phyloP scores from a whole-genome alignment of 2,113 vertebrate genomes.

The Pedionomus torquatus region DNA sequence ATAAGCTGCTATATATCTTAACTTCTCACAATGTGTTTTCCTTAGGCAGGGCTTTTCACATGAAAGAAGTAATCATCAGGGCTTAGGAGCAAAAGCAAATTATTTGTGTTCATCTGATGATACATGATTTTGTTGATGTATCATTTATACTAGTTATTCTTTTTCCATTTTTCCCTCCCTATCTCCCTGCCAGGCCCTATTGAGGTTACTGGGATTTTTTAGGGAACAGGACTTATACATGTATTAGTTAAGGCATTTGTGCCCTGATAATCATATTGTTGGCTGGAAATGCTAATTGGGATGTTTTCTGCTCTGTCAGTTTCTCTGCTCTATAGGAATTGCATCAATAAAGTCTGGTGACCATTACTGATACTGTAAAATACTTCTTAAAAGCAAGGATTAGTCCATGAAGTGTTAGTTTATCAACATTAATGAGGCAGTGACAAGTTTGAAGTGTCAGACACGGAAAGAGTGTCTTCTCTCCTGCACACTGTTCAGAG shows the following conservation, averaged over 20 bases:
- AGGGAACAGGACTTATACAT: neutral
- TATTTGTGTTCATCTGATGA: neutral
- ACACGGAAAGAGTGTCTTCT: neutral
- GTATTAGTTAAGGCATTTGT: neutral
- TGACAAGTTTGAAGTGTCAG: too few relatives aligned
- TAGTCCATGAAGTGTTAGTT: neutral
- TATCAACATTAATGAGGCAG: neutral
- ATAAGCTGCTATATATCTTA: neutral
- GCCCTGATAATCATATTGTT: neutral
- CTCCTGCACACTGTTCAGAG: rapidly evolving
- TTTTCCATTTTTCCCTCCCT: neutral
- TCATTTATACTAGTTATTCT: neutral
- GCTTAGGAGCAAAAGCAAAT: neutral
- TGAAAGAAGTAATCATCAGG: neutral
- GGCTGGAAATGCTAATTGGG: neutral
- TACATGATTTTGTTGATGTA: neutral
- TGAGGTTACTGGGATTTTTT: neutral
- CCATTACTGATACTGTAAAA: neutral
- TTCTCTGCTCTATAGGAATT: neutral
- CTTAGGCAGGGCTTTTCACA: neutral
- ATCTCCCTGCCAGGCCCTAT: neutral
- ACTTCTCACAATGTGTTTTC: neutral
- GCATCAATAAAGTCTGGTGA: neutral
- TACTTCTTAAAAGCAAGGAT: neutral
- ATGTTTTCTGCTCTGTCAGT: neutral